phyloP scores from a whole-genome alignment of 2,113 vertebrate species.

The Motacilla alba region DNA sequence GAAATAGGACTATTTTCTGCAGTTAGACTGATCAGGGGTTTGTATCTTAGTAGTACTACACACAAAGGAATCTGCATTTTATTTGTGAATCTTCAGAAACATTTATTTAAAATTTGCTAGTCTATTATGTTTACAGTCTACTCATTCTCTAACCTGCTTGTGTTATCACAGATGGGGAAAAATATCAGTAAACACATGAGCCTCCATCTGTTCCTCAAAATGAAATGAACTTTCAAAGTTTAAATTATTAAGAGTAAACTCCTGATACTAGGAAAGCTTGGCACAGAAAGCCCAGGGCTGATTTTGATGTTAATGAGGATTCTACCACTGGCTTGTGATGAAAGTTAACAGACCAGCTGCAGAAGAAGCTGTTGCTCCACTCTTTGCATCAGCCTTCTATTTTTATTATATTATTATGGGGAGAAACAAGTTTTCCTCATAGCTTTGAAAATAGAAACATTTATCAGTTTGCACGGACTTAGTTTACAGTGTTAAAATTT shows the following conservation, averaged over 20 bases:
- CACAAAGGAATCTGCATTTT: background rate
- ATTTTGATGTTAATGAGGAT: background rate
- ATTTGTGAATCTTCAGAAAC: background rate
- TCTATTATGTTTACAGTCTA: background rate
- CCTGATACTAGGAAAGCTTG: background rate
- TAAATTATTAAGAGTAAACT: constrained; percentile 11
- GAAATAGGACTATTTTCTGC: background rate
- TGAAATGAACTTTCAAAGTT: constrained; percentile 7
- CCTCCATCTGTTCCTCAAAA: background rate
- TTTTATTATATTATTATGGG: background rate
- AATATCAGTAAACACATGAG: background rate
- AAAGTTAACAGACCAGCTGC: background rate
- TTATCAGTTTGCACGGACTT: background rate
- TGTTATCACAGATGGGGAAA: background rate
- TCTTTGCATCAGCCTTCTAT: background rate
- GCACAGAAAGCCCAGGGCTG: background rate
- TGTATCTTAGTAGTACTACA: background rate
- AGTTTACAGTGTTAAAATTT: background rate
- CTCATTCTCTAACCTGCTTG: background rate
- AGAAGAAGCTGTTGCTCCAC: background rate
- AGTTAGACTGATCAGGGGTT: background rate
- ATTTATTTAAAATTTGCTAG: background rate
- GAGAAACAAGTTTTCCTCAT: background rate
- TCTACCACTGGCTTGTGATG: background rate
- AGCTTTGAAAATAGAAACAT: background rate